These are phyloP conservation scores for Limanda limanda DNA, from an alignment of 2,113 vertebrate genomes.

Conservation along the genomic window DNA sequence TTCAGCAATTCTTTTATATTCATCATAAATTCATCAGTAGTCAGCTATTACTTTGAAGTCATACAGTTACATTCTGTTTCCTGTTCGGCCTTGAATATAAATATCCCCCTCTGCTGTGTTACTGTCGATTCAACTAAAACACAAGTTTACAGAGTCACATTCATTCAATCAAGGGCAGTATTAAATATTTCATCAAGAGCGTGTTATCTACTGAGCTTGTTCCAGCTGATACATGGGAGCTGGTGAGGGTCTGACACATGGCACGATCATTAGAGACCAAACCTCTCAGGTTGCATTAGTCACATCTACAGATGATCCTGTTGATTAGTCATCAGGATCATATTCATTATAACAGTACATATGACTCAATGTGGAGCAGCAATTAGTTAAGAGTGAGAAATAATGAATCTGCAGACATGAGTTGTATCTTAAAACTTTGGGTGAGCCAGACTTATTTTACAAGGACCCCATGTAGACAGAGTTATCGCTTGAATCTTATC, in stretches of 20 bases:
- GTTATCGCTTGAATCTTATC: neutral
- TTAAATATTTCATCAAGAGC: neutral
- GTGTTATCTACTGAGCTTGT: neutral
- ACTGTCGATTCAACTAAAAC: neutral
- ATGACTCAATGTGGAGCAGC: neutral
- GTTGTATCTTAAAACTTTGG: conserved; percentile 12
- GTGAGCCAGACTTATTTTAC: neutral
- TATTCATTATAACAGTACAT: neutral
- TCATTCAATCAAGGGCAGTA: neutral
- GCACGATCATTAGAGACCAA: neutral
- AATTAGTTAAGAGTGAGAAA: neutral
- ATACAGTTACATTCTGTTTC: too few species aligned
- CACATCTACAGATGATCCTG: neutral
- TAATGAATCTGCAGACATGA: conserved; percentile 5
- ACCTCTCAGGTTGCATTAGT: neutral
- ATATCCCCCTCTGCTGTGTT: neutral
- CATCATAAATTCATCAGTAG: neutral
- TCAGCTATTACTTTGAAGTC: neutral
- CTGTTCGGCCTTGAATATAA: too few species aligned
- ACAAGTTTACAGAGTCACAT: neutral
- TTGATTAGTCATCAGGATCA: neutral
- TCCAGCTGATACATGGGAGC: neutral
- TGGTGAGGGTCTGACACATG: too few species aligned
- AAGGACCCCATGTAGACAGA: neutral
- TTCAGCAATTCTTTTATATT: neutral